phyloP scores from a whole-genome alignment of 2,888 invertebrate genomes.

The Ellobium chinense region DNA sequence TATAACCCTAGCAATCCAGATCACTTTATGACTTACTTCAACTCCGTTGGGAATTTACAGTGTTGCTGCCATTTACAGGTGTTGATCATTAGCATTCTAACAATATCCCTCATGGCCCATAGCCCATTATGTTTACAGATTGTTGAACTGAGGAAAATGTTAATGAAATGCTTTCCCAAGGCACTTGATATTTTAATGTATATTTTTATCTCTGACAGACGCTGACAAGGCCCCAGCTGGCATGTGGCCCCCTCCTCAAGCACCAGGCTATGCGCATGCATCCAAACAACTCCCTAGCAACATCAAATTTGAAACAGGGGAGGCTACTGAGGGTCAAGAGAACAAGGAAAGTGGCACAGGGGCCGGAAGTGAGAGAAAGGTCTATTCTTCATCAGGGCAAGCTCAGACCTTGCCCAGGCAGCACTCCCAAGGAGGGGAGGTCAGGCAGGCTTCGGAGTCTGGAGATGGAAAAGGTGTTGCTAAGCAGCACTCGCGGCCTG shows the following conservation, averaged over 20 bases:
- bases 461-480: not conserved
- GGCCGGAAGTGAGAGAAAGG: not conserved
- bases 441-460: not conserved
- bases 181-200: no score
- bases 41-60: no score
- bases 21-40: no score
- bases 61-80: no score
- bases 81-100: no score
- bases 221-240: constrained; percentile 16
- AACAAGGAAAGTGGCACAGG: not conserved
- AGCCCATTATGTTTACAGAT: not conserved
- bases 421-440: not conserved
- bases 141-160: no score
- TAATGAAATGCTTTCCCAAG: no score
- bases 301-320: constrained; percentile 30
- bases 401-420: no score
- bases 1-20: no score
- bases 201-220: no score
- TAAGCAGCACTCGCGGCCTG: not conserved
- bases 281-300: constrained; percentile 23
- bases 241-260: constrained; percentile 35
- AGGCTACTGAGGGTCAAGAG: not conserved
- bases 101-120: no score
- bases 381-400: not conserved
- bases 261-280: not conserved